Base-by-base conservation (phyloP, 2,888 invertebrate species). In the Stenchaetothrips biformis region DNA sequence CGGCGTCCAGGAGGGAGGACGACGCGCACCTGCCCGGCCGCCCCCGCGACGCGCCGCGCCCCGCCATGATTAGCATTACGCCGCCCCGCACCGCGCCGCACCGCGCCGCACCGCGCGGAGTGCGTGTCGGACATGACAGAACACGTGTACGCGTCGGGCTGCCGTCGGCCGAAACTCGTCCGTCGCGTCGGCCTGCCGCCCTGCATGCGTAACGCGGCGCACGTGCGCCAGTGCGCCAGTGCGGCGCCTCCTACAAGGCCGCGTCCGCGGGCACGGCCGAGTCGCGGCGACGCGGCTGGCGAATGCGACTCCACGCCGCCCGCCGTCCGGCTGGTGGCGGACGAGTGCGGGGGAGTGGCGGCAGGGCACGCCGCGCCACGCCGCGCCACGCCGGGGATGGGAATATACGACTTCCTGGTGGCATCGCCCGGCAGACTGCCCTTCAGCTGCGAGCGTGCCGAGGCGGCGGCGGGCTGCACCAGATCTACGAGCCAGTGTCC, bases 131-230 rank as follows among this genome's bases (percentile, higher is more conserved):
- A 74, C 67, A 74, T 74, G 67, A 74, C 67, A 74, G 67, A 74
- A 74, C 67, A 74, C 67, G 67, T 74, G 67, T 74, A 74, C 67
- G 67, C 67, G 67, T 74, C 67, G 21, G 67, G 25, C 67, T 53
- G 18, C 13, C 53, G 53, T 53, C 53, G 53, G 53, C 37, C 37
- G 37, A 37, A 37, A 37, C 37, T 37, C 37, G 37, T 37, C 37
- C 37, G 37, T 37, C 37, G 37, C 37, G 37, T 37, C 37, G 37
- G 37, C 37, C 37, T 37, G 37, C 37, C 37, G 37, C 37, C 37
- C 37, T 37, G 37, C 37, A 37, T 37, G 37, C 37, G 37, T 37
- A 37, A 37, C 37, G 37, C 37, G 37, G 37, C 37, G 37, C 37
- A 53, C 53, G 53, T 21, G 67, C 67, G 67, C 67, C 67, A 74